Conservation (phyloP, 2,797 vertebrate genomes). For the Chlorospingus flavigularis region DNA sequence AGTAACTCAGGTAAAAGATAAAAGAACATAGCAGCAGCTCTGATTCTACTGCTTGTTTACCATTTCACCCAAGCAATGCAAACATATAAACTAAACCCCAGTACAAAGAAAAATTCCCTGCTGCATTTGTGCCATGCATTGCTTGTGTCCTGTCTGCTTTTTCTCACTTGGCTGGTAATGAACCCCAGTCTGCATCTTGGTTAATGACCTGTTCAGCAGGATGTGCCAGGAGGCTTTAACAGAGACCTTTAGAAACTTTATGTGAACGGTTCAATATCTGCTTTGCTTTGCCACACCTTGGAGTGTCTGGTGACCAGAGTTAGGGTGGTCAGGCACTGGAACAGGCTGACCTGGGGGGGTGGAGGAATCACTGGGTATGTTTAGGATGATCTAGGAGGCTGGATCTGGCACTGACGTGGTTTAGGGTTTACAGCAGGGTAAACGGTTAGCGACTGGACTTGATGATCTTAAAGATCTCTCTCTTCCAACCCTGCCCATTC, state of each 20-base stretch:
- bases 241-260: not conserved
- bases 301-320: too few species aligned
- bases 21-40: not conserved
- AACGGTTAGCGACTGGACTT: not conserved
- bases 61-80: not conserved
- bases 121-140: rapidly evolving
- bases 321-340: not conserved
- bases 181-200: rapidly evolving
- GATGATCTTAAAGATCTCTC: not conserved
- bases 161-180: rapidly evolving
- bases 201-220: not conserved
- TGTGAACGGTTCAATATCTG: rapidly evolving
- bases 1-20: not conserved
- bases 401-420: not conserved
- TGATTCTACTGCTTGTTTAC: not conserved
- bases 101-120: rapidly evolving
- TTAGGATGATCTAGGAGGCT: too few species aligned
- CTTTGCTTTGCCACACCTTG: not conserved
- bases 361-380: not conserved
- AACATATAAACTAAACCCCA: not conserved
- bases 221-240: not conserved
- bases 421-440: not conserved
- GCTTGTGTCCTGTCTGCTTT: not conserved
- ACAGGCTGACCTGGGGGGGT: rapidly evolving
- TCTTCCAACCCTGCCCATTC: not conserved